phyloP scores from a whole-genome alignment of 2,113 vertebrate species.

The Mus pahari region DNA sequence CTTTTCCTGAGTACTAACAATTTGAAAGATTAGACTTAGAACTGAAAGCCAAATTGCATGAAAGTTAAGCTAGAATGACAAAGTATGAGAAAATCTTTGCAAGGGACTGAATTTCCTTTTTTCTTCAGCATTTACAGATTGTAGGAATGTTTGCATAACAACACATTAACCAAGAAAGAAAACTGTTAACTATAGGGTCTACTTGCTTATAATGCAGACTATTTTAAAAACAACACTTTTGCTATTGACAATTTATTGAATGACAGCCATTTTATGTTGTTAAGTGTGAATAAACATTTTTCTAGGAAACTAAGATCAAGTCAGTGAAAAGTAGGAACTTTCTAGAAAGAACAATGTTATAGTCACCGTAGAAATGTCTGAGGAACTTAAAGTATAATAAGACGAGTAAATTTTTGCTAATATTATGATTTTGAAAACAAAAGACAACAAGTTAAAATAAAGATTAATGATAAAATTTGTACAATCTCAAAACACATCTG shows the following conservation, averaged over 20 bases:
- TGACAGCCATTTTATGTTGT: neutral
- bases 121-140: neutral
- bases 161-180: neutral
- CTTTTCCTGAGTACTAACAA: neutral
- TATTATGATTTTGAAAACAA: neutral
- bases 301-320: conserved; percentile 16
- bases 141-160: neutral
- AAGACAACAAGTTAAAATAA: neutral
- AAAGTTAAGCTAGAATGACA: conserved; percentile 7
- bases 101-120: conserved; percentile 16
- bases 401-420: neutral
- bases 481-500: neutral
- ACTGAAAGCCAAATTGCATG: neutral
- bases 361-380: neutral
- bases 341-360: neutral
- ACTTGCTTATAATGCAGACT: conserved; percentile 5
- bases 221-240: conserved; percentile 56
- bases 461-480: neutral
- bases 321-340: neutral
- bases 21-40: neutral
- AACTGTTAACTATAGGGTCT: neutral
- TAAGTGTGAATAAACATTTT: conserved; percentile 8
- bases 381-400: neutral
- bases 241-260: neutral
- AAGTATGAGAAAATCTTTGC: neutral